phyloP scores from a whole-genome alignment of 2,113 vertebrate genomes.

The Rousettus leschenaultii region DNA sequence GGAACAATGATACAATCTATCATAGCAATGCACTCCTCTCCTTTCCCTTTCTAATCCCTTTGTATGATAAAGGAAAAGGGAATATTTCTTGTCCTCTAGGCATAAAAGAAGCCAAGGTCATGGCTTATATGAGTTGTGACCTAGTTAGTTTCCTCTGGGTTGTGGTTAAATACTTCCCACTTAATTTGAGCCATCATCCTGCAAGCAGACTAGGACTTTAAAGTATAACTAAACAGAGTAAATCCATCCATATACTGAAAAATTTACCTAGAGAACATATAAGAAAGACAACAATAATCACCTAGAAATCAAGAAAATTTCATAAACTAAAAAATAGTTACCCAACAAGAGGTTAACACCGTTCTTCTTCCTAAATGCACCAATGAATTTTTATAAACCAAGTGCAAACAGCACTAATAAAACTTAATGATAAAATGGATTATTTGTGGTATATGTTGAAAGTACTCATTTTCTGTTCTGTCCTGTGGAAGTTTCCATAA shows the following conservation, averaged over 20 bases:
- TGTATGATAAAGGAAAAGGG: neutral
- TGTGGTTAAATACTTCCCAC: neutral
- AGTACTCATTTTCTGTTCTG: constrained; percentile 18
- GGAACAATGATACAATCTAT: neutral
- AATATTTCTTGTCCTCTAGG: neutral
- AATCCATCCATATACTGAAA: neutral
- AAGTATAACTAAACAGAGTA: neutral
- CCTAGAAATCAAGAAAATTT: constrained; percentile 9
- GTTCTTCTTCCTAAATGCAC: neutral
- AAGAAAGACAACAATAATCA: neutral
- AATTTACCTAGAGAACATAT: neutral
- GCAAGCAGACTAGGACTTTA: neutral
- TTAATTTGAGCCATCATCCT: neutral
- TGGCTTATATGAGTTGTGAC: neutral
- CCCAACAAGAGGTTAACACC: neutral
- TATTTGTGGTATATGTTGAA: neutral
- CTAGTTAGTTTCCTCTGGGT: neutral
- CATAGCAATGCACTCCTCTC: neutral
- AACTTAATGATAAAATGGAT: constrained; percentile 7
- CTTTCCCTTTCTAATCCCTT: neutral
- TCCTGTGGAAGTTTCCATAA: constrained; percentile 34
- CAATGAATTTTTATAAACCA: constrained; percentile 37
- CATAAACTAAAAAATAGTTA: neutral
- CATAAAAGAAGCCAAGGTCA: neutral
- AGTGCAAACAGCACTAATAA: constrained; percentile 5